Evolutionary conservation across 2,888 invertebrate genomes (phyloP), one percentile per base, ranked within the genome.

Genomic region (Trachelus troglodyta): DNA sequence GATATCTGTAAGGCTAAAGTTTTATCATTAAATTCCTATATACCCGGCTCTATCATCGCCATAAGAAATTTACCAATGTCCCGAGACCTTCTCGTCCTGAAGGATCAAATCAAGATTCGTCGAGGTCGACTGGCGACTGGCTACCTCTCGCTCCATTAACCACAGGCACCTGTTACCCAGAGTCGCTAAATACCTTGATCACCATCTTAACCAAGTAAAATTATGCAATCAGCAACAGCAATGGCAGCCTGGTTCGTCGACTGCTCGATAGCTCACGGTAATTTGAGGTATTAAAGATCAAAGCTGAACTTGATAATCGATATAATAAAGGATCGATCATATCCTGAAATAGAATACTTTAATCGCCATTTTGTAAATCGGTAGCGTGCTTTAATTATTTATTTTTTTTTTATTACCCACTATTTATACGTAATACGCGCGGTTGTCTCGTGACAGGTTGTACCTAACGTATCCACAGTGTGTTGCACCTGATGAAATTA

Each of bases 401-500:
- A 35, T 3, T 23, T 23, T 56, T 56, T 56, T 56, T 56, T 56
- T 23, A 56, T 56, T 56, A 56, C 23, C 23, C 9, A 23, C 56
- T 56, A 56, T 56, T 56, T 9, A 56, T 56, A 56, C 56, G 23
- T 23, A 56, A 23, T 23, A 40, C 6, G 40, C 40, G 9, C 23
- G 56, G 9, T 56, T 9, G 23, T 56, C 23, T 23, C 56, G 9
- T 2, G 56, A 56, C 56, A 56, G 56, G 56, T 56, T 15, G 71
- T 12, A 71, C 34, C 71, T 37, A 15, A 37, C 71, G 71, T 34
- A 71, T 71, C 33, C 71, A 9, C 75, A 77, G 82, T 82, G 81
- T 81, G 80, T 77, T 84, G 82, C 84, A 90, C 88, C 89, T 89
- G 89, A 90, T 87, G 85, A 89, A 90, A 91, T 89, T 89, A 88